Percentiles rank a stretch among this genome's conserved stretches.
phyloP scores from a whole-genome alignment of 64 coral and sea anemone genomes.

The Catalaphyllia jardinei region DNA sequence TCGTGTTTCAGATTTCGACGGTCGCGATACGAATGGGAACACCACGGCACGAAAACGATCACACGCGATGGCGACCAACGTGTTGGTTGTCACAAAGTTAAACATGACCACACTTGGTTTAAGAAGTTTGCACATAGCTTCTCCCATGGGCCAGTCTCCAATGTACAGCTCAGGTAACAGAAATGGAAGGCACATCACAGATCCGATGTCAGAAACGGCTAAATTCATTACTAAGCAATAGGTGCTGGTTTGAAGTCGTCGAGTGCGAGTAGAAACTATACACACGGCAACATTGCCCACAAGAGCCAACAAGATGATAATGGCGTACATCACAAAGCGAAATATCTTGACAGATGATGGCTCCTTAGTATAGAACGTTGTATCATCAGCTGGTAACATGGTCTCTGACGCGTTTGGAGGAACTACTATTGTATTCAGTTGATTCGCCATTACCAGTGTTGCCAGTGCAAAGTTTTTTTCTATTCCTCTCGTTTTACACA shows the following conservation, averaged over 20 bases:
- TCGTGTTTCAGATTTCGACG: constrained; percentile 63
- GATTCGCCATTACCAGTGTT: not conserved
- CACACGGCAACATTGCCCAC: constrained; percentile 75
- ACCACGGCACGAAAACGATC: constrained; percentile 86
- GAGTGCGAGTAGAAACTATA: constrained; percentile 60
- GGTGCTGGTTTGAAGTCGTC: constrained; percentile 71
- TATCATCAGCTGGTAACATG: not conserved
- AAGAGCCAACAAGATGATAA: constrained; percentile 62
- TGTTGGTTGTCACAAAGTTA: constrained; percentile 87
- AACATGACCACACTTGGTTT: constrained; percentile 87
- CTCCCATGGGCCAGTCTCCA: constrained; percentile 69
- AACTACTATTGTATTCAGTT: not conserved
- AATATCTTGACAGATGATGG: constrained; percentile 22
- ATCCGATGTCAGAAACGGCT: constrained; percentile 66
- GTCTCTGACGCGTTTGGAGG: constrained; percentile 13
- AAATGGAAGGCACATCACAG: constrained; percentile 65
- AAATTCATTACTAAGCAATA: constrained; percentile 83
- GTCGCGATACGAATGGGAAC: constrained; percentile 78
- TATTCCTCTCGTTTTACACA: not conserved
- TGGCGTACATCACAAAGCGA: constrained; percentile 53
- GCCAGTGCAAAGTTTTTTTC: not conserved
- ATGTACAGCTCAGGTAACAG: constrained; percentile 37
- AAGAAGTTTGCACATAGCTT: constrained; percentile 78
- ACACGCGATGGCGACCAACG: constrained; percentile 79
- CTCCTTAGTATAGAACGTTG: not conserved